These are phyloP conservation scores for Macrostomum lignano DNA, from an alignment of 1,140 invertebrate genomes.

Conservation along the genomic window DNA sequence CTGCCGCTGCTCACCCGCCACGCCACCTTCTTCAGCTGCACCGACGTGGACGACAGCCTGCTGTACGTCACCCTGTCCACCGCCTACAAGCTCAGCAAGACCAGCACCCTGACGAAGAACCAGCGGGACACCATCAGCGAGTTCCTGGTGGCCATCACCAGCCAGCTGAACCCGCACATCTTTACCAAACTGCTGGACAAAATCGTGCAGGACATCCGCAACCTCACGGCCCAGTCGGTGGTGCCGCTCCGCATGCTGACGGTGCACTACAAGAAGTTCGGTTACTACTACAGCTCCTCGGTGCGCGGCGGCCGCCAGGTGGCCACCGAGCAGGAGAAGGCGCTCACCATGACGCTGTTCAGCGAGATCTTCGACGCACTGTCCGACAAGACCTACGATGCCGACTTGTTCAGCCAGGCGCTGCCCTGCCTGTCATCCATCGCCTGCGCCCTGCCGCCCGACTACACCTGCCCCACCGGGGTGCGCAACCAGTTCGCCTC, in stretches of 20 bases:
- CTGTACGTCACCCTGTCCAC: constrained; percentile 79
- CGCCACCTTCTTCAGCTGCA: constrained; percentile 79
- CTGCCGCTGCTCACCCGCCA: constrained; percentile 77
- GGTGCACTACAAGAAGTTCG: constrained; percentile 83
- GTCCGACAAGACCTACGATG: constrained; percentile 76
- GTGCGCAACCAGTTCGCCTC: constrained; percentile 12
- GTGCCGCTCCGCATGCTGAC: constrained; percentile 45
- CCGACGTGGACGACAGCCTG: constrained; percentile 76
- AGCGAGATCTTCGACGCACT: constrained; percentile 96
- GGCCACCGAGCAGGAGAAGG: constrained; percentile 86
- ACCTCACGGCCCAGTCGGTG: constrained; percentile 40
- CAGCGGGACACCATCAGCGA: constrained; percentile 89
- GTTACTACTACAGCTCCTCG: constrained; percentile 63
- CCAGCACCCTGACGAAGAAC: constrained; percentile 87
- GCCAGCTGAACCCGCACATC: constrained; percentile 85
- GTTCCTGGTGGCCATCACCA: constrained; percentile 75
- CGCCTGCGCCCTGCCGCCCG: constrained; percentile 58
- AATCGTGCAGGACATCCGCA: constrained; percentile 80
- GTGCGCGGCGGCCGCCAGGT: constrained; percentile 28
- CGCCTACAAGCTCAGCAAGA: constrained; percentile 66
- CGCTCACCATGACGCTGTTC: constrained; percentile 92
- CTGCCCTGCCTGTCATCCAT: constrained; percentile 61
- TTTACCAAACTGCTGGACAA: constrained; percentile 74
- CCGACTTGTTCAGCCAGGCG: constrained; percentile 92
- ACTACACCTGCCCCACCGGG: constrained; percentile 62